phyloP scores from a whole-genome alignment of 2,888 invertebrate genomes.

The Priocnemis perturbator region DNA sequence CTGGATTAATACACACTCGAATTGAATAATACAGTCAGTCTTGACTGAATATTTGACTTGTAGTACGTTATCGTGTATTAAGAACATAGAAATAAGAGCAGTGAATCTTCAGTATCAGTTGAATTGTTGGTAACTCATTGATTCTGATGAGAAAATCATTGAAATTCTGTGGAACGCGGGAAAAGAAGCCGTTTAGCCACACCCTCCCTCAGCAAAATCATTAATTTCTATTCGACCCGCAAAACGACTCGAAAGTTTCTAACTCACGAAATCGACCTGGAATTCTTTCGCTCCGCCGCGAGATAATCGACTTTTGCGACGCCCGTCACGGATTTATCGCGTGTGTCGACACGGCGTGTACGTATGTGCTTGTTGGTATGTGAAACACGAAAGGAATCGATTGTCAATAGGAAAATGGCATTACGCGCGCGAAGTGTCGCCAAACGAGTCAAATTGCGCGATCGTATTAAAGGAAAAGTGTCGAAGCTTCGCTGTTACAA shows the following conservation, averaged over 20 bases:
- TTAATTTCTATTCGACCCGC: slow-evolving; percentile 20
- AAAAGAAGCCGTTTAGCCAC: neutral
- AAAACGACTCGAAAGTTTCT: slow-evolving; percentile 19
- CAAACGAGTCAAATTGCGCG: too few relatives aligned
- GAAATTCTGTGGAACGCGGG: neutral
- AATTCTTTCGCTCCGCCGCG: slow-evolving; percentile 23
- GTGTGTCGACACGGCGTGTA: slow-evolving; percentile 6
- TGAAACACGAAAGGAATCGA: neutral
- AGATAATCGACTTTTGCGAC: slow-evolving; percentile 32
- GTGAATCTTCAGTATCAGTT: too few relatives aligned
- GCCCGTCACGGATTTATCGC: slow-evolving; percentile 24
- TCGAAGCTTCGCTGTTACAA: too few relatives aligned
- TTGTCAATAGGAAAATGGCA: too few relatives aligned
- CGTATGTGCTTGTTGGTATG: neutral
- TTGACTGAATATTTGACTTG: too few relatives aligned
- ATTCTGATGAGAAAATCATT: neutral
- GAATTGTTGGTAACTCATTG: too few relatives aligned
- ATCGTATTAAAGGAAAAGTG: too few relatives aligned
- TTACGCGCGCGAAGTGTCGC: too few relatives aligned
- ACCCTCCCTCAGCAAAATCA: slow-evolving; percentile 1
- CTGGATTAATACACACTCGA: too few relatives aligned
- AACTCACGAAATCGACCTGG: slow-evolving; percentile 28
- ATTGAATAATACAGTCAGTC: too few relatives aligned
- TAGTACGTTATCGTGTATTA: too few relatives aligned
- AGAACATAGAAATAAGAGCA: too few relatives aligned